Conservation (phyloP, 64 coral and sea anemone species). For the Trachythela sp. region DNA sequence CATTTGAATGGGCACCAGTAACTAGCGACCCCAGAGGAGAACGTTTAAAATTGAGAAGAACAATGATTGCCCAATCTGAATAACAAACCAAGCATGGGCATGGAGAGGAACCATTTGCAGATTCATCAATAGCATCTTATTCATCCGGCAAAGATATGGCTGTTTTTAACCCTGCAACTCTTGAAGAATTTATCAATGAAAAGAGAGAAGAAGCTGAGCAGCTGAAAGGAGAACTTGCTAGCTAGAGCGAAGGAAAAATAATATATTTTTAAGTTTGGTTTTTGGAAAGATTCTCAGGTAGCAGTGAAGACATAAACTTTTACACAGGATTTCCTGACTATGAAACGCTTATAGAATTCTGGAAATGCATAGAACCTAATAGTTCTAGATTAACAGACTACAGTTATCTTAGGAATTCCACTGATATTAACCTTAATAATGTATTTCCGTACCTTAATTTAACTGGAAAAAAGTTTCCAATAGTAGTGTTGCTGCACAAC, state of each 20-base stretch:
- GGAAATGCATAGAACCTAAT: constrained; percentile 46
- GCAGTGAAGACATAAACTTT: constrained; percentile 46
- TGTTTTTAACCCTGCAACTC: constrained; percentile 28
- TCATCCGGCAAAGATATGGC: constrained; percentile 17
- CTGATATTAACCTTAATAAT: background rate
- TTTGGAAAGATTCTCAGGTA: constrained; percentile 36
- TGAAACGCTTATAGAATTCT: constrained; percentile 50
- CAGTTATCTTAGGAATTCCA: constrained; percentile 39
- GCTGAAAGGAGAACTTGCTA: constrained; percentile 30
- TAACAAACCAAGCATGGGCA: constrained; percentile 14
- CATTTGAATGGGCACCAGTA: constrained; percentile 43
- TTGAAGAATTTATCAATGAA: constrained; percentile 44
- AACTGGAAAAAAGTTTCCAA: constrained; percentile 30
- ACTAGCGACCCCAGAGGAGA: constrained; percentile 42
- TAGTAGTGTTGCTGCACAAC: background rate
- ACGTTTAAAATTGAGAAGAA: constrained; percentile 17
- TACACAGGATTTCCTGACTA: constrained; percentile 60
- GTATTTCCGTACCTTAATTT: constrained; percentile 35
- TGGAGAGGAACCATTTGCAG: background rate
- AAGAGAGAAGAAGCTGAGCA: constrained; percentile 1
- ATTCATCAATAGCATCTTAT: constrained; percentile 20
- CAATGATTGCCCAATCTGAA: constrained; percentile 10
- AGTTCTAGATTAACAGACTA: constrained; percentile 38
- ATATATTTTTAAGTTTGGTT: constrained; percentile 47
- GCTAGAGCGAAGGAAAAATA: constrained; percentile 51